Percentiles rank a stretch among this genome's conserved stretches.
phyloP scores from a whole-genome alignment of 2,888 invertebrate species.

The Biston stratarius region DNA sequence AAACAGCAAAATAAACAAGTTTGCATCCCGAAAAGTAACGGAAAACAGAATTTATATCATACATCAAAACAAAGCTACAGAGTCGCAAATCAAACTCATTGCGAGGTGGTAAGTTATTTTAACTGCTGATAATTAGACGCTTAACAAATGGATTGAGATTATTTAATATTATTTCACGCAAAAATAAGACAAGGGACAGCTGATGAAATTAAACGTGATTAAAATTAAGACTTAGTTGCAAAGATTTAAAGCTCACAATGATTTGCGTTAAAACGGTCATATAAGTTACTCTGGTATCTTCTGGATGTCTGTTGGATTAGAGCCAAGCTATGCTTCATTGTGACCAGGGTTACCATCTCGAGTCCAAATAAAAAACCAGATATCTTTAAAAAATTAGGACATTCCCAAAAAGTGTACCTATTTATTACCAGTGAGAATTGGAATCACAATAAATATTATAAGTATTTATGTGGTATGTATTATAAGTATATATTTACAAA shows the following conservation, averaged over 20 bases:
- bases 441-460: no score
- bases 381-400: no score
- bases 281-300: conserved; percentile 32
- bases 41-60: conserved; percentile 6
- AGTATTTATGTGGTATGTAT: no score
- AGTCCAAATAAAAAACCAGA: no score
- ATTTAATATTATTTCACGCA: conserved; percentile 26
- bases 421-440: no score
- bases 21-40: conserved; percentile 5
- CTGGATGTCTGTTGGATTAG: conserved; percentile 47
- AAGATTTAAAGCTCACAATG: conserved; percentile 26
- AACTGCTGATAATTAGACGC: conserved; percentile 26
- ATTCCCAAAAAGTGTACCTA: no score
- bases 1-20: conserved; percentile 21
- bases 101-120: conserved; percentile 12
- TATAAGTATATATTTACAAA: no score
- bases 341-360: no score
- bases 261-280: conserved; percentile 6
- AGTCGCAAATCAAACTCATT: not conserved
- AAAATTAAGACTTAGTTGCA: conserved; percentile 28
- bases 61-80: conserved; percentile 21
- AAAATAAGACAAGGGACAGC: conserved; percentile 17
- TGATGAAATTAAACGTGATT: conserved; percentile 7
- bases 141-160: conserved; percentile 30
- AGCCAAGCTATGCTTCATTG: conserved; percentile 52